Conservation (phyloP, 2,888 invertebrate genomes). For the Pasiphila rectangulata region DNA sequence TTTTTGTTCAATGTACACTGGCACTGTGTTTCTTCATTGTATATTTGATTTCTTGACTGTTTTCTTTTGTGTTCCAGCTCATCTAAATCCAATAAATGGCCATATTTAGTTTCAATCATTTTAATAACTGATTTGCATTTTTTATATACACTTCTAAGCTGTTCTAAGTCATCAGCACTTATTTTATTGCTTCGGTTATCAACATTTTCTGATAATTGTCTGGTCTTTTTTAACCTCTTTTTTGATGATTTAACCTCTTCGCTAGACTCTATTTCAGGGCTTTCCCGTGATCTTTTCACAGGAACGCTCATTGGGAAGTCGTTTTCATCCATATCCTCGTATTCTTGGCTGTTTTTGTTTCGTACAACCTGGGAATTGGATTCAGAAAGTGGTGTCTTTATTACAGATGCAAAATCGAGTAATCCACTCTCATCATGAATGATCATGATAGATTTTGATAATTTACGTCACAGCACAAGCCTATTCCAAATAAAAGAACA, state of each 20-base stretch:
- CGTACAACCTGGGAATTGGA: slow-evolving; percentile 49
- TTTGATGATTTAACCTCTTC: slow-evolving; percentile 21
- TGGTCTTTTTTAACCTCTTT: slow-evolving; percentile 24
- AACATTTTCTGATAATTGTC: slow-evolving; percentile 15
- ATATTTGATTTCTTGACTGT: slow-evolving; percentile 14
- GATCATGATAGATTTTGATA: slow-evolving; percentile 41
- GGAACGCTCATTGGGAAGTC: slow-evolving; percentile 1
- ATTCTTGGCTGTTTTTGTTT: slow-evolving; percentile 52
- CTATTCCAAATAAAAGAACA: background rate
- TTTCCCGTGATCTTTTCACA: slow-evolving; percentile 5
- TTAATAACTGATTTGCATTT: slow-evolving; percentile 60
- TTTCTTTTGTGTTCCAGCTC: slow-evolving; percentile 22
- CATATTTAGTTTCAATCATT: slow-evolving; percentile 66
- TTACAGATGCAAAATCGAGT: slow-evolving; percentile 38
- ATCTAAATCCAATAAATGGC: slow-evolving; percentile 55
- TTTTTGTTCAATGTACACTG: slow-evolving; percentile 56
- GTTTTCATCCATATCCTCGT: slow-evolving; percentile 20
- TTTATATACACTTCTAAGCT: slow-evolving; percentile 55
- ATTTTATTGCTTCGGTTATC: slow-evolving; percentile 34
- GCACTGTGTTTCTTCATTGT: slow-evolving; percentile 43
- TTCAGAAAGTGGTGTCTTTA: slow-evolving; percentile 37
- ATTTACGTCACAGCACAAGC: slow-evolving; percentile 1
- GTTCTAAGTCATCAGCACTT: slow-evolving; percentile 52
- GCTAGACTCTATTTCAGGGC: slow-evolving; percentile 1
- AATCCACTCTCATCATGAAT: slow-evolving; percentile 45